A percentile compares a stretch with the other conserved stretches of the same genome.
Evolutionary conservation across 2,797 vertebrate genomes (phyloP).

Genomic region (Momotus momota): DNA sequence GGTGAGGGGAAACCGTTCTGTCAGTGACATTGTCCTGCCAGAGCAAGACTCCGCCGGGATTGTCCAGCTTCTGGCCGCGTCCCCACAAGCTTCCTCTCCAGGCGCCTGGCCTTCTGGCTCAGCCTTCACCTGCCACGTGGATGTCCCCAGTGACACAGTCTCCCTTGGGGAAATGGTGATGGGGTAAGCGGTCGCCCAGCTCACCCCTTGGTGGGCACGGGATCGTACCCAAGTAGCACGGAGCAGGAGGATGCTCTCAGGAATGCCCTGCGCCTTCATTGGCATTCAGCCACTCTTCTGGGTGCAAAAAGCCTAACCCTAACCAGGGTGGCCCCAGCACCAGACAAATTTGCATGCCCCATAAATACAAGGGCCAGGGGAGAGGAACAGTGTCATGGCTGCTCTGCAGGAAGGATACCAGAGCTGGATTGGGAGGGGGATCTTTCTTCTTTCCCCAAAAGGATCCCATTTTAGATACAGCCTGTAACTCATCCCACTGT

Average conservation of each 20-base stretch:
- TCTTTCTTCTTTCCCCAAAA: background rate
- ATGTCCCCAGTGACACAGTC: fast-evolving
- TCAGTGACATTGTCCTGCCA: background rate
- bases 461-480: background rate
- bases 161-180: fast-evolving
- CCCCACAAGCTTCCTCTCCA: constrained; percentile 12
- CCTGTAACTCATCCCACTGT: background rate
- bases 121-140: background rate
- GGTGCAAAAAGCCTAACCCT: background rate
- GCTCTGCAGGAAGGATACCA: background rate
- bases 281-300: background rate
- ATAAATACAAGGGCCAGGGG: background rate
- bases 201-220: background rate
- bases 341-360: fast-evolving
- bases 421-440: fast-evolving
- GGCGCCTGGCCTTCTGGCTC: constrained; percentile 21
- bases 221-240: background rate
- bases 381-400: fast-evolving
- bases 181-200: background rate
- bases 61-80: background rate
- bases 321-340: background rate
- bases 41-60: background rate
- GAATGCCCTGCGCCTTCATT: fast-evolving
- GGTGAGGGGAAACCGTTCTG: background rate
- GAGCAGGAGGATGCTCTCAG: background rate